Percentiles rank a stretch among this genome's conserved stretches.
Conservation (phyloP, 2,888 invertebrate species). For the Caenorhabditis macrosperma region DNA sequence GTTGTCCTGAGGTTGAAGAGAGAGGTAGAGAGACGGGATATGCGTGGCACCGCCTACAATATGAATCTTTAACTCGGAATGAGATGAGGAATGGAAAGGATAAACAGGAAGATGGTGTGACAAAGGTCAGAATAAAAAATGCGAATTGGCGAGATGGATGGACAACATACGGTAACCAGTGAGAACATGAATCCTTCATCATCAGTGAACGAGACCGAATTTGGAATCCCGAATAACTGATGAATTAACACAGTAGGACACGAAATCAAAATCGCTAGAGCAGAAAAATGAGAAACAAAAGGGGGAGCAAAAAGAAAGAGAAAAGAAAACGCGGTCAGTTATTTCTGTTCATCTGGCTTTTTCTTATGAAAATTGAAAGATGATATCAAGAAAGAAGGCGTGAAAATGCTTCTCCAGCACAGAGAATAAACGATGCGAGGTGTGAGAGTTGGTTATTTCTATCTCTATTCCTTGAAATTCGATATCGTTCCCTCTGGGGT, state of each 20-base stretch:
- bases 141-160: not conserved
- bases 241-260: conserved; percentile 31
- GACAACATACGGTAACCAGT: not conserved
- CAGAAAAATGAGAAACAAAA: conserved; percentile 21
- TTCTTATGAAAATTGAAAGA: conserved; percentile 10
- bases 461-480: conserved; percentile 24
- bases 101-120: conserved; percentile 4
- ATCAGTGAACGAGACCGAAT: conserved; percentile 3
- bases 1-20: not conserved
- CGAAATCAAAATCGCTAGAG: conserved; percentile 18
- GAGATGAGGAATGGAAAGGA: conserved; percentile 12
- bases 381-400: conserved; percentile 48
- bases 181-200: not conserved
- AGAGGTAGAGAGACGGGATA: not conserved
- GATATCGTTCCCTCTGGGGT: conserved; percentile 31
- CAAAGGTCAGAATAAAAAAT: not conserved
- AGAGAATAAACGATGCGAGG: conserved; percentile 2
- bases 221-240: conserved; percentile 21
- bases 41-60: conserved; percentile 47
- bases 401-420: conserved; percentile 19
- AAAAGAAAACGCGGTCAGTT: not conserved
- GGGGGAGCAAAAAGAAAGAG: not conserved
- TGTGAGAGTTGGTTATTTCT: conserved; percentile 14
- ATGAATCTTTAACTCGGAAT: conserved; percentile 30
- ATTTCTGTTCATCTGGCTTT: not conserved